A percentile compares a stretch with the other conserved stretches of the same genome.
Evolutionary conservation across 2,113 vertebrate species (phyloP).

Genomic region (Xiphophorus couchianus): DNA sequence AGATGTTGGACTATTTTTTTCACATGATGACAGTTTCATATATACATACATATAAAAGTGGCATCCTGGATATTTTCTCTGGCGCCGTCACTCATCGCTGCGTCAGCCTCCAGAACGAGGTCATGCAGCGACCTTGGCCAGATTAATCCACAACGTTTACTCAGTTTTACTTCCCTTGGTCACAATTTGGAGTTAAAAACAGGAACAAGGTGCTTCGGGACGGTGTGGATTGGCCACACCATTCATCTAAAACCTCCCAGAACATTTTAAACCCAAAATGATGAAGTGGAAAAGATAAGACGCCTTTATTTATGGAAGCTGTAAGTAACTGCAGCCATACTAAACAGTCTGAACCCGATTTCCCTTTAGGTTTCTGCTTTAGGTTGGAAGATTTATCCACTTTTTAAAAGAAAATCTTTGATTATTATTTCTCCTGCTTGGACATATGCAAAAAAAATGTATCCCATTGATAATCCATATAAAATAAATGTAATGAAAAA

Average conservation of each 20-base stretch:
- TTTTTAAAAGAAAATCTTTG: not conserved
- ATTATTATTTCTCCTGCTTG: no score
- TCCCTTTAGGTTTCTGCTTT: no score
- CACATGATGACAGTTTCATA: no score
- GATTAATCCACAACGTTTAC: not conserved
- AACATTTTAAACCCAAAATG: not conserved
- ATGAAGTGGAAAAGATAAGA: not conserved
- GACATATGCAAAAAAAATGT: not conserved
- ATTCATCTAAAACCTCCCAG: not conserved
- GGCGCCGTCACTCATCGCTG: not conserved
- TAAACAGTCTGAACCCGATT: not conserved
- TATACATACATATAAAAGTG: no score
- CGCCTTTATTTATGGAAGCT: not conserved
- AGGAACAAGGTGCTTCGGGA: not conserved
- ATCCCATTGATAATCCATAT: not conserved
- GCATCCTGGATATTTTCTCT: no score
- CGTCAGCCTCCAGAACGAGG: not conserved
- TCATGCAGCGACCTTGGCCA: not conserved
- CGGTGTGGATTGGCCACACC: no score
- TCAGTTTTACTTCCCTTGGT: not conserved
- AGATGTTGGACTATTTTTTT: no score
- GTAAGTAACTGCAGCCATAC: not conserved
- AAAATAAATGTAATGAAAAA: not conserved
- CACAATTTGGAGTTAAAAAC: not conserved
- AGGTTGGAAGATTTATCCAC: not conserved